Conservation (phyloP, 2,113 vertebrate genomes). For the Emydura subglobosa region DNA sequence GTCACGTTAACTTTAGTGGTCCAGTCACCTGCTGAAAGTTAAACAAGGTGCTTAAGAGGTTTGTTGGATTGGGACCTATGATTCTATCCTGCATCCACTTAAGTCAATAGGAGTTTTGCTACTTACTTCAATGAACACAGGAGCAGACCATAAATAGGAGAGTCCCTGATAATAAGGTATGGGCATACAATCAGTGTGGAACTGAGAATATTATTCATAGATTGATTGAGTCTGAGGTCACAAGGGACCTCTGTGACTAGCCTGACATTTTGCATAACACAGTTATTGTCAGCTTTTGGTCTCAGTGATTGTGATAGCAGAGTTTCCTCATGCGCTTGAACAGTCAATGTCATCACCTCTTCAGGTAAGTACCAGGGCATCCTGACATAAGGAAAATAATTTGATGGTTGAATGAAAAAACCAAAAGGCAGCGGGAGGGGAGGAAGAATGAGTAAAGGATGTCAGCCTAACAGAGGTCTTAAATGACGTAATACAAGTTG, state of each 20-base stretch:
- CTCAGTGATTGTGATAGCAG: conserved; percentile 32
- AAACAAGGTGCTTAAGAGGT: fast-evolving
- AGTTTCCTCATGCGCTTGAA: background rate
- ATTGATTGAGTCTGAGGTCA: background rate
- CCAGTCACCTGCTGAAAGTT: fast-evolving
- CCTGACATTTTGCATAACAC: background rate
- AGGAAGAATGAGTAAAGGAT: background rate
- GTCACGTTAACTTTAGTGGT: background rate
- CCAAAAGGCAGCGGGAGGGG: background rate
- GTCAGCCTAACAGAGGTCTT: conserved; percentile 22
- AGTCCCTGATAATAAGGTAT: conserved; percentile 3
- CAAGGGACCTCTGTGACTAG: background rate
- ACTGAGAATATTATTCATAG: background rate
- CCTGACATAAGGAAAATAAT: conserved; percentile 17
- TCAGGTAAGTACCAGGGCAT: conserved; percentile 17
- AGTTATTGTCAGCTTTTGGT: conserved; percentile 32
- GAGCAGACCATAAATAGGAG: background rate
- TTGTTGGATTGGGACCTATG: background rate
- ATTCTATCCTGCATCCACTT: background rate
- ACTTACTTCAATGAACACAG: background rate
- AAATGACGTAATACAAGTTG: conserved; percentile 38
- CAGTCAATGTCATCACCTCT: background rate
- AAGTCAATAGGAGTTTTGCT: background rate
- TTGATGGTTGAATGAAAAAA: background rate
- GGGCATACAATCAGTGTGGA: conserved; percentile 20